These are phyloP conservation scores for Galagoides demidoff DNA, from an alignment of 2,797 vertebrate species.

Conservation along the genomic window DNA sequence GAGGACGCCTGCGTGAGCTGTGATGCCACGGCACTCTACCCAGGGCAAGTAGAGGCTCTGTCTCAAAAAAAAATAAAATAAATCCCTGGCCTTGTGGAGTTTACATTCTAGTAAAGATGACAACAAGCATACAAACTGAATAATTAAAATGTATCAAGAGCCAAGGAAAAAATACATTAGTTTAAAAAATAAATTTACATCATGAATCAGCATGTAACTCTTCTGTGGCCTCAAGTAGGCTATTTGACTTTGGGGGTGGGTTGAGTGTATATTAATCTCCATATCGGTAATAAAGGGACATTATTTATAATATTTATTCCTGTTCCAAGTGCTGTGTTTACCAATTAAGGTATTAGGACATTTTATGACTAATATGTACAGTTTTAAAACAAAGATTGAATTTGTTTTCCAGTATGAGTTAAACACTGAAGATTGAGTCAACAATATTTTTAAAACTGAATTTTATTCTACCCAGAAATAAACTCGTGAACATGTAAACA, in stretches of 20 bases:
- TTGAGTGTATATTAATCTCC: background rate
- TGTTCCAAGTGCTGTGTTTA: background rate
- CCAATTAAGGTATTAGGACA: slow-evolving; percentile 35
- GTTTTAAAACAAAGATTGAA: slow-evolving; percentile 31
- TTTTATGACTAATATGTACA: background rate
- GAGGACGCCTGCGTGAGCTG: too few relatives aligned
- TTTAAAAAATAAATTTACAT: background rate
- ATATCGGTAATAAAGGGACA: background rate
- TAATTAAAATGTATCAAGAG: background rate
- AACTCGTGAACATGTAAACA: slow-evolving; percentile 51
- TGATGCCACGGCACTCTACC: too few relatives aligned
- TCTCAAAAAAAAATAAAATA: too few relatives aligned
- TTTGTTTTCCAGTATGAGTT: slow-evolving; percentile 8
- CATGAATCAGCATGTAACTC: background rate
- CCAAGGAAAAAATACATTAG: background rate
- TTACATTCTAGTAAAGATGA: background rate
- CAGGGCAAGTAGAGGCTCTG: too few relatives aligned
- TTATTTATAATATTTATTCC: background rate
- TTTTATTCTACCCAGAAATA: background rate
- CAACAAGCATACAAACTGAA: background rate
- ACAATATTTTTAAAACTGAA: background rate
- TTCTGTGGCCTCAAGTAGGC: background rate
- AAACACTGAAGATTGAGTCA: background rate
- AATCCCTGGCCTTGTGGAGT: background rate
- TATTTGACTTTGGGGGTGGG: background rate